A percentile compares a stretch with the other conserved stretches of the same genome.
These are phyloP conservation scores for Sinodicranocentrus sp. DNA, from an alignment of 2,888 invertebrate genomes.

Conservation along the genomic window DNA sequence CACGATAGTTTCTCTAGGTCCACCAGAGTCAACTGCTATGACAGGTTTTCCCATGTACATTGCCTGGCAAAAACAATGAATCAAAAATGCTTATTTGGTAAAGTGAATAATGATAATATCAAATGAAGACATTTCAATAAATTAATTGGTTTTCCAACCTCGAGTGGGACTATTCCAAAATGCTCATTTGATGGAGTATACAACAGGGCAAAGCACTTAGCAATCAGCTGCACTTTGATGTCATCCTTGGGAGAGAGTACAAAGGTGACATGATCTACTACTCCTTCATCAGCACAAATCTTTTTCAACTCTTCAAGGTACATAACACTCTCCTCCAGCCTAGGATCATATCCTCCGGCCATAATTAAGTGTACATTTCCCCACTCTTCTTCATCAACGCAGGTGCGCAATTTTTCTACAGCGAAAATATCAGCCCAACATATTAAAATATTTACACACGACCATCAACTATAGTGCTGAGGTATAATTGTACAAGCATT, in stretches of 20 bases:
- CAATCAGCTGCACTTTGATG: slow-evolving; percentile 90
- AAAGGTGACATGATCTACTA: slow-evolving; percentile 88
- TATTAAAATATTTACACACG: too few species aligned
- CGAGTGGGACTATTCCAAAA: slow-evolving; percentile 99
- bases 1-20: slow-evolving; percentile 94
- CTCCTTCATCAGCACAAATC: slow-evolving; percentile 83
- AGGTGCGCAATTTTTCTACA: slow-evolving; percentile 73
- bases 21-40: slow-evolving; percentile 96
- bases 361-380: slow-evolving; percentile 89
- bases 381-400: slow-evolving; percentile 79
- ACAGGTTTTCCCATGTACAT: slow-evolving; percentile 97
- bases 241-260: slow-evolving; percentile 92
- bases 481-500: too few species aligned
- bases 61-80: slow-evolving; percentile 80
- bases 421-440: too few species aligned
- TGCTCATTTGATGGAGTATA: slow-evolving; percentile 99
- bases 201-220: slow-evolving; percentile 87
- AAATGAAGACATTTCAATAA: not conserved
- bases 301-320: slow-evolving; percentile 88
- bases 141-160: slow-evolving; percentile 79
- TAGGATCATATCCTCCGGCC: slow-evolving; percentile 97
- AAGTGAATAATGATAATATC: not conserved
- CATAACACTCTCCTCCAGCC: slow-evolving; percentile 91
- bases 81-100: too few species aligned
- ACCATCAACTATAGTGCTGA: too few species aligned